Evolutionary conservation across 92 coral and sea anemone genomes (phyloP), one percentile per base, ranked within the genome.

Genomic region (Parazoanthus atlanticus): DNA sequence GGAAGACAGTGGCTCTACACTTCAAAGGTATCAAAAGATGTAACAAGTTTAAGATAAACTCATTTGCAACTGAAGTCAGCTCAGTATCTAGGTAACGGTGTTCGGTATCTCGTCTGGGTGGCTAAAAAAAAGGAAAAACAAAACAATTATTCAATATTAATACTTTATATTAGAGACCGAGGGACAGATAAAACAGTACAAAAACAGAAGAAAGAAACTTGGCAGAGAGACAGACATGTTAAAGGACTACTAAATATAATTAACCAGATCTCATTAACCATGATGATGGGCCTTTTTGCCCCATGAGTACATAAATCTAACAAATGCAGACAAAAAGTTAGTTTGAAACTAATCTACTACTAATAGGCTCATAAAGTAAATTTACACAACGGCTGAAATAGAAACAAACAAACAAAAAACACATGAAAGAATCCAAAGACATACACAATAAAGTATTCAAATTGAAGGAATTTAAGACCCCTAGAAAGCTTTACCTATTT

Each of bases 11-110:
- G 30, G 79, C 28, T 73, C 29, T 36, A 54, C 19, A 28, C 56
- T 3, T 56, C 16, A 66, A 36, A 17, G 75, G 66, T 66, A 65
- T 82, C 56, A 82, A 82, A 82, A 66, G 21, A 33, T 66, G 47
- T 5, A 46, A 81, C 23, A 21, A 52, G 66, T 49, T 52, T 49
- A 79, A 16, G 34, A 2, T n/a, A 69, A n/a, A 34, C 8, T 79
- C 23, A 77, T 41, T 82, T 13, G 0, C 25, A 12, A 28, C 38
- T 29, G 69, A n/a, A 3, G 74, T 26, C 19, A 29, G 58, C 29
- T 90, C 56, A 95, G 78, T 95, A 95, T 90, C 99, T 93, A 71
- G 98, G 98, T 90, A 96, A 93, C n/a, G 99, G 99, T 47, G 98
- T 95, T 86, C 98, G 92, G 96, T 96, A 96, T 86, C 99, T 88